Evolutionary conservation across 92 coral and sea anemone genomes (phyloP).

Genomic region (Hydrozoanthus gracilis): DNA sequence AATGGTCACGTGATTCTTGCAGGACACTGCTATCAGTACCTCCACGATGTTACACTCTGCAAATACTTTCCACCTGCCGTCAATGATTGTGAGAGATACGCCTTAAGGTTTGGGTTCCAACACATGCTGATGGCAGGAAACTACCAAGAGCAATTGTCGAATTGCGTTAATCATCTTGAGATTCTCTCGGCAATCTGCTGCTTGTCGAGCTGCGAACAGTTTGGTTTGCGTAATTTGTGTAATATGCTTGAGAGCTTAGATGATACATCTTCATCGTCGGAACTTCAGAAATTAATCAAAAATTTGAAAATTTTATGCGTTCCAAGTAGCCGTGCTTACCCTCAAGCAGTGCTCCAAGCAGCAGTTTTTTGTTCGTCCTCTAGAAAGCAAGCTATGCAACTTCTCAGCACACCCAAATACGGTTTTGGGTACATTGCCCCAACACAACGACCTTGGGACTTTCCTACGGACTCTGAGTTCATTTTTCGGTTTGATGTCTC

Average conservation of each 20-base stretch:
- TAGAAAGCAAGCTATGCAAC: conserved; percentile 24
- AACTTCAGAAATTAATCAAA: not conserved
- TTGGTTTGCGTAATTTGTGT: conserved; percentile 27
- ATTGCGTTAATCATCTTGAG: conserved; percentile 19
- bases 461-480: not conserved
- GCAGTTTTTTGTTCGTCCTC: conserved; percentile 11
- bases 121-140: conserved; percentile 37
- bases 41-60: not conserved
- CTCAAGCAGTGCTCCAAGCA: conserved; percentile 43
- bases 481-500: conserved; percentile 17
- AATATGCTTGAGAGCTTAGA: conserved; percentile 15
- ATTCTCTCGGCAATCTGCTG: conserved; percentile 22
- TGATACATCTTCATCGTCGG: not conserved
- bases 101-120: conserved; percentile 23
- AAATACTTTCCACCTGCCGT: conserved; percentile 32
- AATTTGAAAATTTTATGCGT: conserved; percentile 2
- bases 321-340: conserved; percentile 18
- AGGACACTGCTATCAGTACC: conserved; percentile 22
- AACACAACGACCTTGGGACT: conserved; percentile 6
- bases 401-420: conserved; percentile 20
- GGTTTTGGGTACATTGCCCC: conserved; percentile 29
- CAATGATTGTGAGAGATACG: conserved; percentile 28
- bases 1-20: conserved; percentile 37
- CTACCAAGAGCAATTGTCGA: not conserved
- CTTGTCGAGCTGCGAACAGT: not conserved